Base-by-base conservation (phyloP, 2,888 invertebrate species). In the Thereva nobilitata region DNA sequence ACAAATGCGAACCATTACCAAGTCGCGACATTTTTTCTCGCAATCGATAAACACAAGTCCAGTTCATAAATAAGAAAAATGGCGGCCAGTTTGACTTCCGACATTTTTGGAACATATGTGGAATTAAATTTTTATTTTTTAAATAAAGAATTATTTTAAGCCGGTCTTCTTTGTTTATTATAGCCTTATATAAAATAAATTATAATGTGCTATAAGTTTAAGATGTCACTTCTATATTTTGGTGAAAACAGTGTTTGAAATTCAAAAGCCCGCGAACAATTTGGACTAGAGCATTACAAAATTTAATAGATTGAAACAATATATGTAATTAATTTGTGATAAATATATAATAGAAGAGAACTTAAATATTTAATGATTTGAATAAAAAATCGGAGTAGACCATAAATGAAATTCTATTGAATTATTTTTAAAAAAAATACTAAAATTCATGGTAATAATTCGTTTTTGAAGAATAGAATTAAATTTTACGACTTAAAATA, bases 201-300 rank as follows among this genome's bases (percentile, higher is more conserved):
- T n/a, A 9, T 9, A 56, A 9, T 23, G 2, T 7, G 9, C 0
- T 4, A 3, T 56, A 4, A 34, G 1, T 23, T 44, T 8, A 12
- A 35, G 9, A 35, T 56, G 56, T 64, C 68, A 68, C 4, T 53
- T 45, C 6, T 12, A 41, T 4, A 1, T 8, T 42, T 4, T 10
- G 37, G 9, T n/a, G 34, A 12, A 57, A 54, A 23, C 12, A 8
- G 5, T 8, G 5, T 0, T 9, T 34, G 45, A 59, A 42, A 59
- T 68, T 68, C 41, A 37, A 68, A 68, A 9, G 64, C 68, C 64
- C 68, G 68, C 68, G 64, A 64, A 50, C 4, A 38, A 23, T 56
- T 50, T 56, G 55, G 44, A 41, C 37, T 67, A 67, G 23, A 41
- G 12, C 4, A 34, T 23, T 9, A 7, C 9, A 56, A 44, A 44